A percentile compares a stretch with the other conserved stretches of the same genome.
Evolutionary conservation across 2,797 vertebrate genomes (phyloP).

Genomic region (Mallotus villosus): DNA sequence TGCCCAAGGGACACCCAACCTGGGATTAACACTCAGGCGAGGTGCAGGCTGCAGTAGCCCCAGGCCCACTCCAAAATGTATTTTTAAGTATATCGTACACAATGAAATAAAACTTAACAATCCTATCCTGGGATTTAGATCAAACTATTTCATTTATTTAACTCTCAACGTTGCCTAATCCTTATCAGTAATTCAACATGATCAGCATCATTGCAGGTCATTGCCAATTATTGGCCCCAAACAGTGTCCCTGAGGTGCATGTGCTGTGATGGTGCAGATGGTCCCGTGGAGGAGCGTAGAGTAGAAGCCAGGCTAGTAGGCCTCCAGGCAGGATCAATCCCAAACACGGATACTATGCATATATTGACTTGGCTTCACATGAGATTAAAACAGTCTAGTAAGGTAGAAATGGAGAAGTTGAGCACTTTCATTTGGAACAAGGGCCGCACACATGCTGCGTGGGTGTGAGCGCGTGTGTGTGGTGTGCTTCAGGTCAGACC

Average conservation of each 20-base stretch:
- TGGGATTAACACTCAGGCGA: conserved; percentile 65
- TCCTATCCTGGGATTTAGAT: too few species aligned
- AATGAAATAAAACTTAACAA: too few species aligned
- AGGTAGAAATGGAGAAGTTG: background rate
- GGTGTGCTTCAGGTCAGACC: conserved; percentile 32
- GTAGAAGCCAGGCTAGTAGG: too few species aligned
- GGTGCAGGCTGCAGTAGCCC: conserved; percentile 51
- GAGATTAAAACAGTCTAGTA: background rate
- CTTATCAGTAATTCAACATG: too few species aligned
- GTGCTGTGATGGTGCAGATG: too few species aligned
- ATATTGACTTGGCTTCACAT: background rate
- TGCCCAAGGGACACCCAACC: conserved; percentile 66
- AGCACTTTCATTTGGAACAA: background rate
- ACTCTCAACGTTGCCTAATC: background rate
- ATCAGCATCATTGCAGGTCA: too few species aligned
- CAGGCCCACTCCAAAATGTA: conserved; percentile 8
- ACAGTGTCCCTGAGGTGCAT: too few species aligned
- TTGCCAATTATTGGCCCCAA: too few species aligned
- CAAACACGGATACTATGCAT: background rate
- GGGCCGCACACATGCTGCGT: conserved; percentile 1
- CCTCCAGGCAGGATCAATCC: background rate
- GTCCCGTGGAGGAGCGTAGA: too few species aligned
- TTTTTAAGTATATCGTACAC: conserved; percentile 3
- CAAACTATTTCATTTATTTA: background rate
- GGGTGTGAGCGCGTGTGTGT: conserved; percentile 1